Base-by-base conservation (phyloP, 1,140 invertebrate genomes). In the Batillaria attramentaria region DNA sequence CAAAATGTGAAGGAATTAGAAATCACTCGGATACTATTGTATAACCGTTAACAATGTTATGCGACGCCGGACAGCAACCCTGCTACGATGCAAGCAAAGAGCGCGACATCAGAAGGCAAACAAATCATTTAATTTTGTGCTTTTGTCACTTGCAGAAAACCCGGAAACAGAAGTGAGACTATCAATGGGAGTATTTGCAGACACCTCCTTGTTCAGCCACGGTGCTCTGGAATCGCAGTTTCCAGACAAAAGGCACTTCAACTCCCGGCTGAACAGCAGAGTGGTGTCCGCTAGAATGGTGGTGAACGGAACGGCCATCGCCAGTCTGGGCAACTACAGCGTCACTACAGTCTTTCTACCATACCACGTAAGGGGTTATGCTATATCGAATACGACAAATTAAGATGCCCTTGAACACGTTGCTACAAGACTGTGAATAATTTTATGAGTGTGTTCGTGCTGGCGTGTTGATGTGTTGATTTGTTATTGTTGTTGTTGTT, bases 211-310 rank as follows among this genome's bases (percentile, higher is more conserved):
- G 39, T 66, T 54, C 35, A 31, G 39, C 28, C 5, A 43, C 69
- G 24, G 33, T 16, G 13, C 72, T 76, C 20, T 82, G 60, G 54
- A 66, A 18, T 41, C 37, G 3, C 24, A 41, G 2, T 50, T 20
- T 3, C 72, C 43, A 20, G 20, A 5, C 20, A n/a, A 42, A 28
- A 46, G 33, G 28, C 31, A 42, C 57, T 35, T 10, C 33, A 69
- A 73, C 42, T 65, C 20, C n/a, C 16, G 31, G 10, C 46, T 83
- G 6, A 85, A 86, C 78, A 85, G 85, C 46, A 85, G 83, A 77
- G 81, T 88, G 31, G 80, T 81, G 1, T 83, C 87, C n/a, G 85
- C 85, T 6, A 82, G 79, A 65, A 54, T 88, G 10, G 72, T 43
- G 1, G 62, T 82, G 16, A 54, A 84, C 41, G 78, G 77, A 5